Conservation (phyloP, 2,113 vertebrate genomes). For the Siniperca knerii region DNA sequence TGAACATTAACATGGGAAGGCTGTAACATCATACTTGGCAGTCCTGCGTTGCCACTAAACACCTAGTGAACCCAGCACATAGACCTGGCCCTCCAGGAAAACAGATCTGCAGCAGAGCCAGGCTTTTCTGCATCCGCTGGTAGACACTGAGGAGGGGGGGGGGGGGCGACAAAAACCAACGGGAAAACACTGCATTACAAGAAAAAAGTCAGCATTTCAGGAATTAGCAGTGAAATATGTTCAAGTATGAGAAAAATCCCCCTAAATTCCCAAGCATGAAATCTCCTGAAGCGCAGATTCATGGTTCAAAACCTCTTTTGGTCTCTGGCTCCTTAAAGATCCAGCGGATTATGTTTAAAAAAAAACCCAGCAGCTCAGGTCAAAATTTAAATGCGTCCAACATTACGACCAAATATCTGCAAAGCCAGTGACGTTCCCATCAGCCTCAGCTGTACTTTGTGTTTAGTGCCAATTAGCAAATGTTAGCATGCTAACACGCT, state of each 20-base stretch:
- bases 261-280: neutral
- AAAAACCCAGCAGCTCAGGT: neutral
- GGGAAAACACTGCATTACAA: neutral
- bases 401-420: neutral
- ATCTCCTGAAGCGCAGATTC: neutral
- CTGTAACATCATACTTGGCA: conserved; percentile 86
- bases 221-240: neutral
- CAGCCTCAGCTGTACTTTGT: neutral
- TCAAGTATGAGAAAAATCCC: neutral
- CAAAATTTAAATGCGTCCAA: neutral
- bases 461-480: neutral
- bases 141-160: conserved; percentile 12
- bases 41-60: conserved; percentile 76
- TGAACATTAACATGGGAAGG: conserved; percentile 82
- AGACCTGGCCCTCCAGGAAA: conserved; percentile 66
- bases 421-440: neutral
- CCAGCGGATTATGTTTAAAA: neutral
- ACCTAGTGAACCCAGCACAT: conserved; percentile 80
- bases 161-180: neutral
- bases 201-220: no score
- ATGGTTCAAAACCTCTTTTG: neutral
- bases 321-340: neutral
- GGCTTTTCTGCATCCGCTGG: conserved; percentile 38
- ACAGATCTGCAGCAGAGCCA: conserved; percentile 65
- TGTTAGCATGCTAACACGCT: neutral